These are phyloP conservation scores for Cisticola juncidis DNA, from an alignment of 2,113 vertebrate species.

Conservation along the genomic window DNA sequence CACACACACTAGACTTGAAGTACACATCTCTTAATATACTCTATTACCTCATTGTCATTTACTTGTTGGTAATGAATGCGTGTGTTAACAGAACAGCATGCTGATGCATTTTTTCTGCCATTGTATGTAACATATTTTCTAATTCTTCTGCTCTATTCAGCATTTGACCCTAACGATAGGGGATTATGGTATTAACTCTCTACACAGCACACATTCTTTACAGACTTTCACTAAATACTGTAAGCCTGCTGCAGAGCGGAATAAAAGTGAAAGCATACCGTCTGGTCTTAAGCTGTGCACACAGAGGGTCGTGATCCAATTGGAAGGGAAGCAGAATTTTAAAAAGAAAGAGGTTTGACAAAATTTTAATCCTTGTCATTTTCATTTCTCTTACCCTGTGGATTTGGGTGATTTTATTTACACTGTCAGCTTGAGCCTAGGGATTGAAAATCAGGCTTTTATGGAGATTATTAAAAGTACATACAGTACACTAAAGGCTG, in stretches of 20 bases:
- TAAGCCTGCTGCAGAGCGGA: conserved; percentile 84
- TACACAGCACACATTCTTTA: conserved; percentile 84
- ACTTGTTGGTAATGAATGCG: conserved; percentile 59
- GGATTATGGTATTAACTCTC: conserved; percentile 89
- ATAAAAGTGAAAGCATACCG: conserved; percentile 88
- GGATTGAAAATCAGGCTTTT: conserved; percentile 98
- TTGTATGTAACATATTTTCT: conserved; percentile 82
- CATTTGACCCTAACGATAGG: conserved; percentile 84
- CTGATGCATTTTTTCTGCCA: conserved; percentile 80
- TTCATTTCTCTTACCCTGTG: conserved; percentile 97
- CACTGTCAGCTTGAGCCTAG: conserved; percentile 97
- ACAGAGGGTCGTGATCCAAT: conserved; percentile 88
- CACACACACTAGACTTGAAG: neutral
- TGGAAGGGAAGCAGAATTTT: conserved; percentile 85
- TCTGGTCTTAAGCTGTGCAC: conserved; percentile 86
- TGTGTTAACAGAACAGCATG: conserved; percentile 70
- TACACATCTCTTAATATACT: conserved; percentile 40
- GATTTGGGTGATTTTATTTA: conserved; percentile 99
- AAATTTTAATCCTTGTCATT: conserved; percentile 95
- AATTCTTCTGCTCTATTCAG: conserved; percentile 83
- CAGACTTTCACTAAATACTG: conserved; percentile 87
- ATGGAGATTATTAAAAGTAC: conserved; percentile 95
- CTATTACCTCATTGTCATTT: conserved; percentile 66
- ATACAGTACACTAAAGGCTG: conserved; percentile 81
- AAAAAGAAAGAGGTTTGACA: conserved; percentile 88